Evolutionary conservation across 1,140 invertebrate species (phyloP).

Genomic region (Diorhabda elongata): DNA sequence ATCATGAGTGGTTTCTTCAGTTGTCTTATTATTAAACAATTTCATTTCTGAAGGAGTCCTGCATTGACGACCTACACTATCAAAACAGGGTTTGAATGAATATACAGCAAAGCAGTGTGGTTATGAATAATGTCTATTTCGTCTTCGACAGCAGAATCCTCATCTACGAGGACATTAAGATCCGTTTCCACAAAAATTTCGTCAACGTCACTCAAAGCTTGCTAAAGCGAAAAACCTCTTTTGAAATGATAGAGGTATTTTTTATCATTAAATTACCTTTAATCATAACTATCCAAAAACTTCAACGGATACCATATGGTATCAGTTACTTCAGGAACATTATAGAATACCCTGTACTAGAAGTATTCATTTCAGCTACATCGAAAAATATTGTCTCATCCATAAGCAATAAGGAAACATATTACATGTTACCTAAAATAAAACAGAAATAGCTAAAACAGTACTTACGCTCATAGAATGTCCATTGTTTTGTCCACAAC

Average conservation of each 20-base stretch:
- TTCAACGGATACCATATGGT: not conserved
- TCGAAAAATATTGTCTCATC: not conserved
- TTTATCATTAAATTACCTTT: not conserved
- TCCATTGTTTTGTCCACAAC: not conserved
- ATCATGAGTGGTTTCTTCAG: not conserved
- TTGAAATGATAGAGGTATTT: conserved; percentile 1
- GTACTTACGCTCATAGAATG: not conserved
- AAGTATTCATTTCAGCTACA: conserved; percentile 2
- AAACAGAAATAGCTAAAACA: not conserved
- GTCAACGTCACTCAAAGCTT: not conserved
- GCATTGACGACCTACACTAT: not conserved
- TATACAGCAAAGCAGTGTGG: not conserved
- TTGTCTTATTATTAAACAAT: not conserved
- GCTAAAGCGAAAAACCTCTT: not conserved
- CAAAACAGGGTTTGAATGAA: not conserved
- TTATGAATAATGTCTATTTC: not conserved
- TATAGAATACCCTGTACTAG: not conserved
- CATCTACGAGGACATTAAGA: not conserved
- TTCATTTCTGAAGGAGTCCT: not conserved
- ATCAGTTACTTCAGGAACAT: conserved; percentile 3
- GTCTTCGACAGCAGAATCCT: not conserved
- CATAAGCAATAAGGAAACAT: not conserved
- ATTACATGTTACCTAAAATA: conserved; percentile 5
- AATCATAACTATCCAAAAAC: not conserved
- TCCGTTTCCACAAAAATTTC: not conserved